Conservation (phyloP, 2,888 invertebrate genomes). For the Idaea straminata region DNA sequence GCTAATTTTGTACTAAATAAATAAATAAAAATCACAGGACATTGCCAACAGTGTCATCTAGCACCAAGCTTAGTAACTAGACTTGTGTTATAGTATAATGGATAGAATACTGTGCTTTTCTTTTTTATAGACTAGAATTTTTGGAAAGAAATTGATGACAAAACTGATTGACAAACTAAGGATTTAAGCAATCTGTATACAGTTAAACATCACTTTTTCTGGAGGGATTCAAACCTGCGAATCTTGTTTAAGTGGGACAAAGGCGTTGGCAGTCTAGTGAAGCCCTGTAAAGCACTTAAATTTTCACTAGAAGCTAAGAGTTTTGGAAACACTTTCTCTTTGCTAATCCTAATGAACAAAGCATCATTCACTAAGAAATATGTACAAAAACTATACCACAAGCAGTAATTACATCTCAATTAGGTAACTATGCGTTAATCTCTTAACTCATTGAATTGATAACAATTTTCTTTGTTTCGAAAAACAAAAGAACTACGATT, state of each 20-base stretch:
- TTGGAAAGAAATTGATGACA: no score
- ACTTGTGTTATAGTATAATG: no score
- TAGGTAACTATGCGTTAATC: not conserved
- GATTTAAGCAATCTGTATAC: not conserved
- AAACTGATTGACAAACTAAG: not conserved
- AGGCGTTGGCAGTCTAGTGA: not conserved
- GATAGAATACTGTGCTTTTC: no score
- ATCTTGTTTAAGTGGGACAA: no score
- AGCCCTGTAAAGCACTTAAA: no score
- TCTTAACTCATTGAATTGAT: not conserved
- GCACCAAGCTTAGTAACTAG: no score
- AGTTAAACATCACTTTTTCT: no score
- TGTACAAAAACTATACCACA: not conserved
- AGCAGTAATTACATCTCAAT: not conserved
- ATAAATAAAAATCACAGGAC: no score
- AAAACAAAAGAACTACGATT: conserved; percentile 2
- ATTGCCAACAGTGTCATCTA: no score
- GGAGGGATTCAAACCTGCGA: not conserved
- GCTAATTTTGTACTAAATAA: not conserved
- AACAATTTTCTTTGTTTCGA: not conserved
- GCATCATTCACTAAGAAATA: not conserved
- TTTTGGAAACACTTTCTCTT: not conserved
- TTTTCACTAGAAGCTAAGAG: no score
- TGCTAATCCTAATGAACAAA: not conserved
- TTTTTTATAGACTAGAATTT: not conserved